These are phyloP conservation scores for Poecilia picta DNA, from an alignment of 2,797 vertebrate species.

Conservation along the genomic window DNA sequence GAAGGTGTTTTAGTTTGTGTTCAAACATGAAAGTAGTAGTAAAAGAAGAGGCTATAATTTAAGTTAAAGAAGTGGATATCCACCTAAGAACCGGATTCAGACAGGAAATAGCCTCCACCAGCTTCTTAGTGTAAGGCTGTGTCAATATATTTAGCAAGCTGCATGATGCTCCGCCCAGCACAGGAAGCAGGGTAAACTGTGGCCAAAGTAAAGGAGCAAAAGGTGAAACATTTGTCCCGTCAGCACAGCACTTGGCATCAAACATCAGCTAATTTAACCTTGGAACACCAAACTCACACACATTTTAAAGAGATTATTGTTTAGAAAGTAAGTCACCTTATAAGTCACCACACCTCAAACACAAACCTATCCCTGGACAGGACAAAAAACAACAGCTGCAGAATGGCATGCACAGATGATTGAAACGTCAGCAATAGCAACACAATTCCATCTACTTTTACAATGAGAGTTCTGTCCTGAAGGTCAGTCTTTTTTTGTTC, in stretches of 20 bases:
- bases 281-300: conserved; percentile 31
- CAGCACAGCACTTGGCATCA: conserved; percentile 59
- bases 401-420: neutral
- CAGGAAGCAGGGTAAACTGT: neutral
- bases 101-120: neutral
- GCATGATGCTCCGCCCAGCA: neutral
- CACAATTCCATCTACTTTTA: neutral
- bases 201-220: conserved; percentile 36
- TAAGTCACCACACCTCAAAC: conserved; percentile 9
- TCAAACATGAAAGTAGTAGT: neutral
- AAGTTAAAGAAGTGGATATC: neutral
- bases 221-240: conserved; percentile 57
- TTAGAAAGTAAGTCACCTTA: conserved; percentile 7
- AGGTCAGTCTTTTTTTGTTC: conserved; percentile 30
- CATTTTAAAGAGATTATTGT: conserved; percentile 21
- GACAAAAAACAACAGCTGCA: neutral
- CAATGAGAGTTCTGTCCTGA: conserved; percentile 29
- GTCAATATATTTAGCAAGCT: neutral
- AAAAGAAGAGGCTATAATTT: neutral
- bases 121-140: neutral
- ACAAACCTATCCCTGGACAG: neutral
- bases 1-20: neutral
- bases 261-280: conserved; percentile 55
- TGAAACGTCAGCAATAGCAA: neutral
- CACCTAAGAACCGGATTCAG: neutral